A percentile compares a stretch with the other conserved stretches of the same genome.
Evolutionary conservation across 2,113 vertebrate species (phyloP).

Genomic region (Poeciliopsis turrubarensis): DNA sequence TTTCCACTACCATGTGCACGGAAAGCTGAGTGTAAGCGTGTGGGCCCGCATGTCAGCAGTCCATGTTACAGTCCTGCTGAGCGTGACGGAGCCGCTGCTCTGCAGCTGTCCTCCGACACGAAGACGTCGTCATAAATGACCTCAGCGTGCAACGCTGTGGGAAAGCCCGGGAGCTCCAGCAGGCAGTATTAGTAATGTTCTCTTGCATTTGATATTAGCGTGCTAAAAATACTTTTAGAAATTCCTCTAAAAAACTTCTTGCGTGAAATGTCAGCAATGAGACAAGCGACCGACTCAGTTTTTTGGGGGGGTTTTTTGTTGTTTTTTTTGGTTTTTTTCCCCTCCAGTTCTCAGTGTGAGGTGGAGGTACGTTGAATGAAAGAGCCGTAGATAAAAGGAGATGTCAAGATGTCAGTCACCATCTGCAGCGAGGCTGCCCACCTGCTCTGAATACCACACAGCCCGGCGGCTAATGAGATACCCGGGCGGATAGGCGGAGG

Average conservation of each 20-base stretch:
- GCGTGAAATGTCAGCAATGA: conserved; percentile 19
- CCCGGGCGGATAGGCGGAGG: conserved; percentile 52
- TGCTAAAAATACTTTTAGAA: not conserved
- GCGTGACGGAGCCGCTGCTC: conserved; percentile 27
- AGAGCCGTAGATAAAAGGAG: conserved; percentile 70
- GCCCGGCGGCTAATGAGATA: conserved; percentile 64
- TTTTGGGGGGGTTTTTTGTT: too few species aligned
- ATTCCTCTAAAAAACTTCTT: not conserved
- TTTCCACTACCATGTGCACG: not conserved
- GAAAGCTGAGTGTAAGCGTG: not conserved
- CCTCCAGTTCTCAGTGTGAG: conserved; percentile 20
- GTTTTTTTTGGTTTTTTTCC: conserved; percentile 3
- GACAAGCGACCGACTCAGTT: conserved; percentile 7
- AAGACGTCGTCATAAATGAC: conserved; percentile 51
- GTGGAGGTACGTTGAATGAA: conserved; percentile 32
- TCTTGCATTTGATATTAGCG: not conserved
- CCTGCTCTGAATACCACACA: conserved; percentile 67
- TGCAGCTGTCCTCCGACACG: conserved; percentile 58
- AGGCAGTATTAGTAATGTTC: not conserved
- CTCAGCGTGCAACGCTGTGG: conserved; percentile 44
- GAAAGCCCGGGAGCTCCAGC: conserved; percentile 45
- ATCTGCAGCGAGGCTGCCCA: conserved; percentile 56
- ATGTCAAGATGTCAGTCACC: conserved; percentile 73
- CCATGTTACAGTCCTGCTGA: conserved; percentile 34
- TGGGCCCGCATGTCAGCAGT: conserved; percentile 11